Conservation (phyloP, 2,888 invertebrate genomes). For the Idaea aversata region DNA sequence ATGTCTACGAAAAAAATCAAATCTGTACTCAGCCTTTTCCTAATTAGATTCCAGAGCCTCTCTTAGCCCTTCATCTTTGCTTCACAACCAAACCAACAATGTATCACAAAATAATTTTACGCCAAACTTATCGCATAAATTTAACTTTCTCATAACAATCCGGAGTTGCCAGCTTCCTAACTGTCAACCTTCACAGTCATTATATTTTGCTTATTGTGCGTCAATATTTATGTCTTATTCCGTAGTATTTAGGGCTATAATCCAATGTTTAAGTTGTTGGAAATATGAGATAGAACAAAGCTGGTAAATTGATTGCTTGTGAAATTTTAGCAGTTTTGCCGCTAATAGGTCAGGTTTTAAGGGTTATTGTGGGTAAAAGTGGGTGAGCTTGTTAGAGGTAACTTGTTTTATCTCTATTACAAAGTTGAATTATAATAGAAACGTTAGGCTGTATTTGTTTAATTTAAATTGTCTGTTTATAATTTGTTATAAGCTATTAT, state of each 20-base stretch:
- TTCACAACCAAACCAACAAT: constrained; percentile 29
- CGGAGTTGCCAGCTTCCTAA: constrained; percentile 52
- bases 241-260: constrained; percentile 31
- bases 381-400: neutral
- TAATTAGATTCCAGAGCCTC: neutral
- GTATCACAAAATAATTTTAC: constrained; percentile 51
- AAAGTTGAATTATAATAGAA: neutral
- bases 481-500: no score
- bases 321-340: constrained; percentile 24
- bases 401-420: neutral
- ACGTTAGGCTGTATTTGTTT: neutral
- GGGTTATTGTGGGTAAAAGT: neutral
- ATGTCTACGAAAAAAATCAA: no score
- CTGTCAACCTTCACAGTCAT: constrained; percentile 55
- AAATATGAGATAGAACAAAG: constrained; percentile 37
- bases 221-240: constrained; percentile 40
- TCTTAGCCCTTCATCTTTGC: neutral
- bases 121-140: constrained; percentile 61
- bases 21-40: neutral
- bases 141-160: constrained; percentile 61
- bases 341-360: neutral
- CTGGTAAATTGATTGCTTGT: constrained; percentile 45
- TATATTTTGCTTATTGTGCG: constrained; percentile 40
- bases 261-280: constrained; percentile 31
- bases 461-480: neutral